phyloP scores from a whole-genome alignment of 2,797 vertebrate genomes.

The Odontamblyopus rebecca region DNA sequence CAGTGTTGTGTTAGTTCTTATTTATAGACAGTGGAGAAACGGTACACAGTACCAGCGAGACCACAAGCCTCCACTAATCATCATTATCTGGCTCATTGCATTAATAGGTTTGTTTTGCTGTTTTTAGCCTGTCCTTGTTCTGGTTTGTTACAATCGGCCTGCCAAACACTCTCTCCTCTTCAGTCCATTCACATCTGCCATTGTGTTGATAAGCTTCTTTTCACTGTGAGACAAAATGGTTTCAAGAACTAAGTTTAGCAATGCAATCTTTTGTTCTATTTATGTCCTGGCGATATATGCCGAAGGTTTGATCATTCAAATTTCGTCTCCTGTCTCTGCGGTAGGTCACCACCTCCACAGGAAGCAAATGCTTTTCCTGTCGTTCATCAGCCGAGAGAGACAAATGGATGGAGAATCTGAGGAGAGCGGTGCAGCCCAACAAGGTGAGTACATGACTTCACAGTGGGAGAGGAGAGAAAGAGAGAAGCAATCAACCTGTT shows the following conservation, averaged over 20 bases:
- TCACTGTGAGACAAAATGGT: slow-evolving; percentile 14
- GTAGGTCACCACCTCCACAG: slow-evolving; percentile 96
- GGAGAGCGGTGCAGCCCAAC: slow-evolving; percentile 96
- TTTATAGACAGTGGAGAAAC: slow-evolving; percentile 1
- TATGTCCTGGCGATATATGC: slow-evolving; percentile 14
- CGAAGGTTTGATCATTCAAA: slow-evolving; percentile 29
- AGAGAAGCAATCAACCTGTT: slow-evolving; percentile 33
- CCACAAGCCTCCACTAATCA: slow-evolving; percentile 33
- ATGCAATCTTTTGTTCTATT: slow-evolving; percentile 19
- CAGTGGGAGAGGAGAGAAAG: slow-evolving; percentile 2
- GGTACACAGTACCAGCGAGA: slow-evolving; percentile 3
- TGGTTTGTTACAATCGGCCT: slow-evolving; percentile 28
- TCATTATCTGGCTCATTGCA: slow-evolving; percentile 29
- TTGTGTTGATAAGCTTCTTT: slow-evolving; percentile 24
- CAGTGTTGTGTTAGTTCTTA: background rate
- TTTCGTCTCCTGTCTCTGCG: slow-evolving; percentile 6
- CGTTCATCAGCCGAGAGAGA: slow-evolving; percentile 96
- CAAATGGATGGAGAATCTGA: slow-evolving; percentile 99
- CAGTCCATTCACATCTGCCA: slow-evolving; percentile 33
- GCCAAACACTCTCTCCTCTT: slow-evolving; percentile 25
- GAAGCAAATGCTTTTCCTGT: slow-evolving; percentile 98
- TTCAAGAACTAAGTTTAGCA: slow-evolving; percentile 33
- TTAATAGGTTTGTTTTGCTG: slow-evolving; percentile 12
- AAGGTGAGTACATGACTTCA: slow-evolving; percentile 80
- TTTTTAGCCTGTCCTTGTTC: slow-evolving; percentile 11